Conservation (phyloP, 2,113 vertebrate genomes). For the Neotoma lepida region DNA sequence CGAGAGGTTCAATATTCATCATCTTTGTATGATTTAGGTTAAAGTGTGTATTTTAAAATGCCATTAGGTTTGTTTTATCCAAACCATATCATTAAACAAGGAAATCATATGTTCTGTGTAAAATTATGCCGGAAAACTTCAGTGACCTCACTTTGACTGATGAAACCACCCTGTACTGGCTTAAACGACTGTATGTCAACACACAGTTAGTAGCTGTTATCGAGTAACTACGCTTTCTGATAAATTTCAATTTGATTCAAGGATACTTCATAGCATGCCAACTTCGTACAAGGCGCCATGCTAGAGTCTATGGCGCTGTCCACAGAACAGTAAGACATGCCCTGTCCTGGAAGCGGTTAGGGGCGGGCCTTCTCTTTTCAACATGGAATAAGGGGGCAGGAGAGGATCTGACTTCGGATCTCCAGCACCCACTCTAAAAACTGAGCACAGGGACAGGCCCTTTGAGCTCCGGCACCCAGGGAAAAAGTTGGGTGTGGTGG, state of each 20-base stretch:
- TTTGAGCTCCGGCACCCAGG: background rate
- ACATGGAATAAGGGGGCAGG: background rate
- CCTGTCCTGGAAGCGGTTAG: background rate
- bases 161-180: background rate
- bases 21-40: slow-evolving; percentile 35
- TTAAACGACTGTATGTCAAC: slow-evolving; percentile 32
- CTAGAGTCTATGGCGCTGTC: background rate
- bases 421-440: background rate
- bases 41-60: background rate
- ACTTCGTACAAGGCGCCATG: background rate
- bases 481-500: too few species aligned
- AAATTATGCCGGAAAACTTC: slow-evolving; percentile 54
- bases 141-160: background rate
- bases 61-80: background rate
- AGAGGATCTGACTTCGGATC: background rate
- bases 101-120: slow-evolving; percentile 45
- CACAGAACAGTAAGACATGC: background rate
- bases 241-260: slow-evolving; percentile 40
- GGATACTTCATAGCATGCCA: background rate
- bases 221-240: slow-evolving; percentile 11
- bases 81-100: slow-evolving; percentile 56
- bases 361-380: background rate
- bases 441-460: background rate
- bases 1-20: slow-evolving; percentile 18
- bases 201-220: background rate